phyloP scores from a whole-genome alignment of 2,113 vertebrate species.

The Vidua macroura region DNA sequence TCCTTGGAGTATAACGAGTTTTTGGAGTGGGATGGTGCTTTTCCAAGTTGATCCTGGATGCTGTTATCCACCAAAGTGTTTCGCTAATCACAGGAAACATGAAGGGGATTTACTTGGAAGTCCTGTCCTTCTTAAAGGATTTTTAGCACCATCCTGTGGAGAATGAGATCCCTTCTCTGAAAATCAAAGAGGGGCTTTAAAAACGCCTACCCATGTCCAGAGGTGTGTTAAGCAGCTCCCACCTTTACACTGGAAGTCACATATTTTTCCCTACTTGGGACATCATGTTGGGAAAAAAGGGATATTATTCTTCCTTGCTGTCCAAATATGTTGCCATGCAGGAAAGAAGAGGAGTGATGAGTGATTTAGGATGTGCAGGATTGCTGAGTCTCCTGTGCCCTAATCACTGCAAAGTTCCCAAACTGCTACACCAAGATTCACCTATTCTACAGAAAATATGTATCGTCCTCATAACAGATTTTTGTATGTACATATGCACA shows the following conservation, averaged over 20 bases:
- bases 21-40: background rate
- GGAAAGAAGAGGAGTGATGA: background rate
- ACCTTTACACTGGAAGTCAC: accelerated
- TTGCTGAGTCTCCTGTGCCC: background rate
- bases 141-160: conserved; percentile 67
- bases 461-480: background rate
- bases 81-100: accelerated
- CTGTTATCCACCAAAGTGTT: background rate
- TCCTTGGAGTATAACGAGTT: background rate
- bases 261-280: background rate
- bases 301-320: background rate
- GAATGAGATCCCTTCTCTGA: background rate
- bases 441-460: background rate
- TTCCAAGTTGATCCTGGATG: background rate
- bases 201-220: background rate
- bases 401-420: background rate
- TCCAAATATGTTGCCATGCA: background rate
- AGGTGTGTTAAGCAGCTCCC: background rate
- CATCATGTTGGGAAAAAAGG: background rate
- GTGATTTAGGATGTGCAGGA: background rate
- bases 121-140: conserved; percentile 21
- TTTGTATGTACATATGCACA: background rate
- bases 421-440: background rate
- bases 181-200: background rate
- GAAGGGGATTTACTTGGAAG: background rate